phyloP scores from a whole-genome alignment of 2,113 vertebrate genomes.

The Typhlomys cinereus region DNA sequence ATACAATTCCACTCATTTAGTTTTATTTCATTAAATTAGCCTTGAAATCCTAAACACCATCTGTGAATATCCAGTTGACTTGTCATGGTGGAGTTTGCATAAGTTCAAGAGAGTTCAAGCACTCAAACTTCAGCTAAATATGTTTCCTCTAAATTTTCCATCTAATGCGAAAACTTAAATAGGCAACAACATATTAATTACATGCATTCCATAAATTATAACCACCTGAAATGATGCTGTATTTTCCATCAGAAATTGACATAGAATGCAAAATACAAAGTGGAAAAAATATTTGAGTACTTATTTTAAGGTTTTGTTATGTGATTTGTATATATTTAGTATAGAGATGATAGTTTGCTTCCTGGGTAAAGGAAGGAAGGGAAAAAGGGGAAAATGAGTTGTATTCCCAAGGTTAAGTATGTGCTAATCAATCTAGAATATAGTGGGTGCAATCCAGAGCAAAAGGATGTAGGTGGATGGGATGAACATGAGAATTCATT shows the following conservation, averaged over 20 bases:
- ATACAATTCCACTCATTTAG: conserved; percentile 68
- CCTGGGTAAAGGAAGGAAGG: not conserved
- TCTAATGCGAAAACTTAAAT: conserved; percentile 54
- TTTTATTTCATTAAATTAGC: conserved; percentile 73
- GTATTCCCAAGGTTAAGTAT: not conserved
- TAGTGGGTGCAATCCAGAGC: not conserved
- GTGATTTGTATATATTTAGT: not conserved
- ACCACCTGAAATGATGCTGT: not conserved
- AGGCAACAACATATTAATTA: conserved; percentile 66
- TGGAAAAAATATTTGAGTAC: not conserved
- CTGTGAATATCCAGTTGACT: conserved; percentile 57
- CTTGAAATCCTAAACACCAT: conserved; percentile 65
- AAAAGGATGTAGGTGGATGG: not conserved
- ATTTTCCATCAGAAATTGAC: conserved; percentile 6
- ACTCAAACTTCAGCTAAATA: conserved; percentile 31
- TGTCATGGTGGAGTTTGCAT: conserved; percentile 42
- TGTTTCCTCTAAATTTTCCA: conserved; percentile 57
- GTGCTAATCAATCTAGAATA: not conserved
- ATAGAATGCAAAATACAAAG: not conserved
- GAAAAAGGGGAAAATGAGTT: not conserved
- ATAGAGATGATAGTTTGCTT: not conserved
- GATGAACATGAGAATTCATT: not conserved
- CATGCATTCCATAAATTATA: conserved; percentile 63
- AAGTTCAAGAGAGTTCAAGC: conserved; percentile 38
- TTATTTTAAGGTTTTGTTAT: not conserved